Conservation (phyloP, 2,797 vertebrate species). For the Sorex maritimensis region DNA sequence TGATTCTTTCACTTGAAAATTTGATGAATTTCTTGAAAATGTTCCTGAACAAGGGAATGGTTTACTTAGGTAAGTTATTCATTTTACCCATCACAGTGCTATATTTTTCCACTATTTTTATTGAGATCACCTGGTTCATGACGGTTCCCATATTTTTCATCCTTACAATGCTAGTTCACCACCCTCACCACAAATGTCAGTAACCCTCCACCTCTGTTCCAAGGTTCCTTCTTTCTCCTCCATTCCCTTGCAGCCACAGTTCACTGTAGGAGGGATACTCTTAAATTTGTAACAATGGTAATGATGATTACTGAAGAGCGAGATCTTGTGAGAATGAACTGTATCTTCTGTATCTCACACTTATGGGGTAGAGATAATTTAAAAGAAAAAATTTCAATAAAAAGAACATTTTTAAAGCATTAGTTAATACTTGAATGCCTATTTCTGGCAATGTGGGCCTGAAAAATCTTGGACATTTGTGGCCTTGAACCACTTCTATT, state of each 20-base stretch:
- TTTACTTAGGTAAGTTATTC: too few species aligned
- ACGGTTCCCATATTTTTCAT: too few species aligned
- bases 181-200: too few species aligned
- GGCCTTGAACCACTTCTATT: neutral
- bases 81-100: too few species aligned
- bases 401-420: too few species aligned
- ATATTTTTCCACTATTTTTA: too few species aligned
- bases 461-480: neutral
- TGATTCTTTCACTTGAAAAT: neutral
- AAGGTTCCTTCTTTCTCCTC: too few species aligned
- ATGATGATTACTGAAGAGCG: neutral
- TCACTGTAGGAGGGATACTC: neutral
- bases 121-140: too few species aligned
- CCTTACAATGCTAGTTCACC: too few species aligned
- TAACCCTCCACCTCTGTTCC: too few species aligned
- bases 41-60: neutral
- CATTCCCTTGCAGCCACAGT: too few species aligned
- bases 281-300: neutral
- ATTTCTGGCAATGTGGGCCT: neutral
- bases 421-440: neutral
- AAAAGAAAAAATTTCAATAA: neutral
- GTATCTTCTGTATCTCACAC: neutral
- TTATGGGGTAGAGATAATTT: neutral
- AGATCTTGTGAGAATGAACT: neutral
- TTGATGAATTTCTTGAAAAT: slow-evolving; percentile 9